These are phyloP conservation scores for Sitodiplosis mosellana DNA, from an alignment of 1,140 invertebrate genomes.

Conservation along the genomic window DNA sequence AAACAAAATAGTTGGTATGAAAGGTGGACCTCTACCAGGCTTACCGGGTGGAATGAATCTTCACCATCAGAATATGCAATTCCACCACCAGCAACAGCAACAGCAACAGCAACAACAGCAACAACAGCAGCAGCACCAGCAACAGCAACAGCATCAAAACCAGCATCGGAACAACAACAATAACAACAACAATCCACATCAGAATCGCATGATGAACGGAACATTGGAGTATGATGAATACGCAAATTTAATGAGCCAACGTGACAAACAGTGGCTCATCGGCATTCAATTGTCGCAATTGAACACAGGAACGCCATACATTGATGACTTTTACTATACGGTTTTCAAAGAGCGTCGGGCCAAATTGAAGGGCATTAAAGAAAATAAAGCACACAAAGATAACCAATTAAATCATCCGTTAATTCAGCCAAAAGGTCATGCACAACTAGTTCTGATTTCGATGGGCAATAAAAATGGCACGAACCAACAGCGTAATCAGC, in stretches of 20 bases:
- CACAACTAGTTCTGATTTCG: constrained; percentile 21
- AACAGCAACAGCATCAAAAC: constrained; percentile 2
- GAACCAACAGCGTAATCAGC: constrained; percentile 17
- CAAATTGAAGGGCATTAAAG: constrained; percentile 28
- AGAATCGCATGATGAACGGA: constrained; percentile 18
- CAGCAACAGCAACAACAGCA: constrained; percentile 10
- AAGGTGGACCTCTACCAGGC: too few relatives aligned
- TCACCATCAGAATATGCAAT: constrained; percentile 2
- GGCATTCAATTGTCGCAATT: constrained; percentile 83
- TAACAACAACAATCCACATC: constrained; percentile 2
- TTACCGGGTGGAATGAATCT: background rate
- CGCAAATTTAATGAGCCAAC: constrained; percentile 72
- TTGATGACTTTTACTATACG: constrained; percentile 73
- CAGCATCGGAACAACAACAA: constrained; percentile 1
- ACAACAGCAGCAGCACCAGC: constrained; percentile 4
- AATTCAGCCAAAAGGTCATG: constrained; percentile 25
- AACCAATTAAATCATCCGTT: constrained; percentile 40
- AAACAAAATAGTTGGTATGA: too few relatives aligned
- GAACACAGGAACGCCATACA: constrained; percentile 65
- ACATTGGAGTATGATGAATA: constrained; percentile 48
- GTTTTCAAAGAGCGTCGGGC: constrained; percentile 42
- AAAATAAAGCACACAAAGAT: constrained; percentile 35
- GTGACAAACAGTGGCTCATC: constrained; percentile 84
- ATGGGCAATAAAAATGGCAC: constrained; percentile 22
- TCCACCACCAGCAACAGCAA: constrained; percentile 4